phyloP scores from a whole-genome alignment of 2,888 invertebrate species.

The Rhaphigaster nebulosa region DNA sequence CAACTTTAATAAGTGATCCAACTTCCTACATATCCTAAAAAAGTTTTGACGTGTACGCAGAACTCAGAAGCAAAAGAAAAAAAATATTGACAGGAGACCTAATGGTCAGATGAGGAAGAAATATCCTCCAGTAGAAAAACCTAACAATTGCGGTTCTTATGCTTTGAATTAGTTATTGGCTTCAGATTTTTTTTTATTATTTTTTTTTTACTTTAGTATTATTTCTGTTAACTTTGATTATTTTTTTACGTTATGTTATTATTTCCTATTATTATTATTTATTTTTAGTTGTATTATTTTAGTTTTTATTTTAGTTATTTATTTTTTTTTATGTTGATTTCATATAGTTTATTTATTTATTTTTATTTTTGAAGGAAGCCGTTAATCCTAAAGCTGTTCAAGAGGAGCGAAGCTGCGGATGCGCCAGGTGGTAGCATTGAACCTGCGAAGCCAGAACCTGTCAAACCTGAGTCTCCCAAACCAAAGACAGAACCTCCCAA shows the following conservation, averaged over 20 bases:
- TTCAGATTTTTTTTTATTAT: not conserved
- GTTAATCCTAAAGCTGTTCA: constrained; percentile 46
- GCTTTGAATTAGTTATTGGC: not conserved
- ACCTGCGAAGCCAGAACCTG: constrained; percentile 46
- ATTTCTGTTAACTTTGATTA: not conserved
- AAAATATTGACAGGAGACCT: too few species aligned
- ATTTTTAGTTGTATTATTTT: constrained; percentile 13
- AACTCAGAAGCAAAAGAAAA: too few species aligned
- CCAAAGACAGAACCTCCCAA: constrained; percentile 9
- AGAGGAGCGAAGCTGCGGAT: not conserved
- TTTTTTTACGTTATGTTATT: not conserved
- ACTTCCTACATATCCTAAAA: too few species aligned
- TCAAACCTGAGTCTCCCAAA: constrained; percentile 50
- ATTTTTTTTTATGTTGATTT: not conserved
- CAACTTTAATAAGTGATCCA: too few species aligned
- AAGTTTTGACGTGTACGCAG: too few species aligned
- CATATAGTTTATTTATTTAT: not conserved
- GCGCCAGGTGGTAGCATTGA: constrained; percentile 24
- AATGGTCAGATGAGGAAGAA: not conserved
- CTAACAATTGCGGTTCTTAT: not conserved
- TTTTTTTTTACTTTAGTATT: not conserved
- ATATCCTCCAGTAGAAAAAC: not conserved
- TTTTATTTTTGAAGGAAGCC: constrained; percentile 53
- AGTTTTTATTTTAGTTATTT: not conserved
- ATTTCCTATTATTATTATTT: not conserved